Evolutionary conservation across 2,113 vertebrate genomes (phyloP).

Genomic region (Glaucidium brasilianum): DNA sequence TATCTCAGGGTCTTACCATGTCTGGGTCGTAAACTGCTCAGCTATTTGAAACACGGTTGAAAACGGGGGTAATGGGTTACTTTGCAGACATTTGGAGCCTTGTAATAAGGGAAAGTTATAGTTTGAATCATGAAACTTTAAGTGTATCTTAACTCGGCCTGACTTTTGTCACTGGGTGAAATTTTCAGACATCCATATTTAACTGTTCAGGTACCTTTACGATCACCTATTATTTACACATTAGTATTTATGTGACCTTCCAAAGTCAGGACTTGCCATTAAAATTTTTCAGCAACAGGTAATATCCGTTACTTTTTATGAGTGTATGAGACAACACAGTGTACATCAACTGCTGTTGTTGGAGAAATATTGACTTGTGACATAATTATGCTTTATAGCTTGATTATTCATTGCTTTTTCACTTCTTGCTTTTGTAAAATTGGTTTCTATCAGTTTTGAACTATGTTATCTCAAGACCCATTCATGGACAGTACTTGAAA

Average conservation of each 20-base stretch:
- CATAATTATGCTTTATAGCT: neutral
- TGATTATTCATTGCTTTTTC: neutral
- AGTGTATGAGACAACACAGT: neutral
- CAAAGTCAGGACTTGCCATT: neutral
- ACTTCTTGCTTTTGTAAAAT: neutral
- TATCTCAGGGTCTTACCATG: neutral
- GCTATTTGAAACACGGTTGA: neutral
- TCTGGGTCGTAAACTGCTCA: neutral
- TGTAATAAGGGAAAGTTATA: neutral
- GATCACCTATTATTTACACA: fast-evolving
- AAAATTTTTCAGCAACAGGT: neutral
- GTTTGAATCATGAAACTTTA: neutral
- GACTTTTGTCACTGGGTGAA: neutral
- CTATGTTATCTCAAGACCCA: neutral
- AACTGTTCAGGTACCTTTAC: neutral
- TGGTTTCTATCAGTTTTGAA: neutral
- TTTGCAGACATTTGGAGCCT: neutral
- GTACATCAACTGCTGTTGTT: neutral
- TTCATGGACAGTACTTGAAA: neutral
- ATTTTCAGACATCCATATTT: neutral
- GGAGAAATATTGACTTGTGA: neutral
- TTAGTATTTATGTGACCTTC: neutral
- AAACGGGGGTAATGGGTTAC: neutral
- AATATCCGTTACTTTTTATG: neutral
- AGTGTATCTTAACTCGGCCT: neutral